Base-by-base conservation (phyloP, 1,140 invertebrate species). In the Drosophila pectinifera region DNA sequence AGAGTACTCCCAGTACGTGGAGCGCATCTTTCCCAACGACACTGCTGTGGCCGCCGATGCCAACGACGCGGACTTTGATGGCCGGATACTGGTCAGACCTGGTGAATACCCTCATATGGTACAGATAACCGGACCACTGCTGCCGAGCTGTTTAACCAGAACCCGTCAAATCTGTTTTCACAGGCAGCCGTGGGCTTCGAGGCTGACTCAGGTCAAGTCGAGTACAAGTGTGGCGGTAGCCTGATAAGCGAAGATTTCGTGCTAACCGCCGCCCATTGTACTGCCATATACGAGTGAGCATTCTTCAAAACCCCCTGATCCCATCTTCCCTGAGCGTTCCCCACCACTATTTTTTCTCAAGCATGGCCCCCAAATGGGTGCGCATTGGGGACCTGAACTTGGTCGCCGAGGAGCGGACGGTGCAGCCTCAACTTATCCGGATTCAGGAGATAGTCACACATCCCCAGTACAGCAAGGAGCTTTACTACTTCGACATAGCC, bases 41-140 rank as follows among this genome's bases (percentile, higher is more conserved):
- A 63, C 73, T 7, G 90, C 63, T 1, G 78, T 78, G 13, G 63
- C 51, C 4, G 77, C 69, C 11, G 88, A 91, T 42, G 90, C 90
- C 10, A 91, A 84, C 6, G 90, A 91, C 31, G 73, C 70, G 4
- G 79, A 91, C 18, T 92, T 92, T 39, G 78, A 92, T 64, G 92
- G 92, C 1, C 90, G 92, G 2, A 43, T 79, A 8, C 64, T 83
- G 38, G 92, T 91, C 18, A 54, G 61, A n/a, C 86, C 88, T 18
- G 89, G 85, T 39, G 91, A 93, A 86, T 93, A 91, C 76, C 92
- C 92, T 0, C 92, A 93, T 36, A 93, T 93, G 92, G 92, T 91
- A 80, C 14, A 24, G 39, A 51, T 8, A 45, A 10, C 7, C 18
- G 7, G 22, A 6, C 1, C 5, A 36, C 57, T 84, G 75, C 64